Conservation (phyloP, 2,797 vertebrate genomes). For the Tamandua tetradactyla region DNA sequence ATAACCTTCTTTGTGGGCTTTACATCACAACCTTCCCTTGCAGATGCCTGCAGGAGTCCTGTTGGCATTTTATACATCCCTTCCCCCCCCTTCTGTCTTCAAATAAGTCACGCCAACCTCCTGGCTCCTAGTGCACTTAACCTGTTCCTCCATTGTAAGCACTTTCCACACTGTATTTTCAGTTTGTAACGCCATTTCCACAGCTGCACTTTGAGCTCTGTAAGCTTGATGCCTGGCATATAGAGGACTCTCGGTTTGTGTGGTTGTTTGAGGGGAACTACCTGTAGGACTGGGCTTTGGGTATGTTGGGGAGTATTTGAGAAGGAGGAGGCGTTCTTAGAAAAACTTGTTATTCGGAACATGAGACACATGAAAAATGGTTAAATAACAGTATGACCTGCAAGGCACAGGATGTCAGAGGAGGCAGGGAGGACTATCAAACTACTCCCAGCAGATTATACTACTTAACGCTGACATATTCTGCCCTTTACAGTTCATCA, state of each 20-base stretch:
- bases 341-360: not conserved
- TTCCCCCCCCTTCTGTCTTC: not conserved
- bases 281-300: not conserved
- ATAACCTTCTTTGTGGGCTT: not conserved
- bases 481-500: not conserved
- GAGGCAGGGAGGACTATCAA: not conserved
- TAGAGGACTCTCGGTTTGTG: fast-evolving
- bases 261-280: not conserved
- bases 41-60: not conserved
- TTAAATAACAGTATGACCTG: not conserved
- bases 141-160: not conserved
- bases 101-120: not conserved
- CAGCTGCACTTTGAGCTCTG: not conserved
- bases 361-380: not conserved
- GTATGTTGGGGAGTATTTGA: not conserved
- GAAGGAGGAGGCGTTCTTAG: not conserved
- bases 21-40: not conserved
- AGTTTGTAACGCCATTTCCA: not conserved
- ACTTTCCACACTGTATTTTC: not conserved
- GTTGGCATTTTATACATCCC: not conserved
- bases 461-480: not conserved
- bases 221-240: not conserved
- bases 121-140: not conserved
- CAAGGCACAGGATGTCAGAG: not conserved
- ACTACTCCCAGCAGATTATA: not conserved